phyloP scores from a whole-genome alignment of 1,140 invertebrate genomes.

The Heliconius himera region DNA sequence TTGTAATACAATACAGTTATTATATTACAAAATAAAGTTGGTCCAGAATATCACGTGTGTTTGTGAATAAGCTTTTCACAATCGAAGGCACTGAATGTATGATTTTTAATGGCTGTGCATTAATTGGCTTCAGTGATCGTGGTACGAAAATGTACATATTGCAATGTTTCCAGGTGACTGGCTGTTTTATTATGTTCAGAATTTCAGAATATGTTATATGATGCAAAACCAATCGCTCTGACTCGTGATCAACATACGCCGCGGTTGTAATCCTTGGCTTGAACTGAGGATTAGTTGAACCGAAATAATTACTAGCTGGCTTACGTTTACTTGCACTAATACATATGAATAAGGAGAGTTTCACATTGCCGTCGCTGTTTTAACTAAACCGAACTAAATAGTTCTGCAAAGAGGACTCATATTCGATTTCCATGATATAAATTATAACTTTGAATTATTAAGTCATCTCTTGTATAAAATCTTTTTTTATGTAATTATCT shows the following conservation, averaged over 20 bases:
- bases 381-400: too few species aligned
- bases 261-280: constrained; percentile 57
- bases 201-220: constrained; percentile 49
- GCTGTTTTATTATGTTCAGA: constrained; percentile 55
- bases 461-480: too few species aligned
- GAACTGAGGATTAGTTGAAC: constrained; percentile 51
- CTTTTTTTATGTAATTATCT: too few species aligned
- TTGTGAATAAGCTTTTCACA: background rate
- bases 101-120: constrained; percentile 31
- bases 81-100: background rate
- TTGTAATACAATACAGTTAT: background rate
- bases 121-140: constrained; percentile 64
- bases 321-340: constrained; percentile 28
- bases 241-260: constrained; percentile 56
- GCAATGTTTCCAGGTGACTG: constrained; percentile 64
- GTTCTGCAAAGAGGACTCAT: too few species aligned
- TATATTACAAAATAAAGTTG: background rate
- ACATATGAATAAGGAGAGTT: background rate
- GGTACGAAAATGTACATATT: constrained; percentile 48
- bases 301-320: constrained; percentile 53
- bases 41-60: background rate
- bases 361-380: background rate
- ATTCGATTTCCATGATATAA: too few species aligned
- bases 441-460: too few species aligned
- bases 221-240: constrained; percentile 57